Percentiles rank a stretch among this genome's conserved stretches.
Conservation (phyloP, 2,888 invertebrate genomes). For the Diachrysia chrysitis region DNA sequence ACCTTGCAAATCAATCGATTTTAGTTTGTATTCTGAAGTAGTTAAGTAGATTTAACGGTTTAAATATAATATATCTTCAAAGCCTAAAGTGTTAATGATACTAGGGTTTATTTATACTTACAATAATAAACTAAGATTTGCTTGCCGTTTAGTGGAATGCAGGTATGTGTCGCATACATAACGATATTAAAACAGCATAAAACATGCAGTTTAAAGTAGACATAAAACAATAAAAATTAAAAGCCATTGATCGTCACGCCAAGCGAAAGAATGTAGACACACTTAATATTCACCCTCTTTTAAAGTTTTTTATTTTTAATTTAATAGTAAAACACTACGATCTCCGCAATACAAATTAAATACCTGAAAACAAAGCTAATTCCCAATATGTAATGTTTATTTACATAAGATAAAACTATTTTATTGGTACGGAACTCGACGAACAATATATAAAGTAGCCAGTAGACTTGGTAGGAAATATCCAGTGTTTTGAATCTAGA, state of each 20-base stretch:
- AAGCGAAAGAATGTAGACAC: background rate
- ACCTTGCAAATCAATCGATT: constrained; percentile 8
- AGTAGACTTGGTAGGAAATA: constrained; percentile 71
- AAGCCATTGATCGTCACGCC: background rate
- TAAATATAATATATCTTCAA: background rate
- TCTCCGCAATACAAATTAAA: constrained; percentile 12
- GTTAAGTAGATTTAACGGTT: background rate
- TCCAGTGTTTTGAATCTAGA: constrained; percentile 81
- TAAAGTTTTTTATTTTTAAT: constrained; percentile 1
- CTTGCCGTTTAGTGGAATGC: background rate
- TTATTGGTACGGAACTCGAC: constrained; percentile 76
- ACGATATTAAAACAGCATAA: background rate
- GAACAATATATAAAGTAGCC: constrained; percentile 74
- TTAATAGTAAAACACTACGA: constrained; percentile 4
- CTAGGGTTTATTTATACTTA: background rate
- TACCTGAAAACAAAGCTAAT: constrained; percentile 35
- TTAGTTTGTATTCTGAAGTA: background rate
- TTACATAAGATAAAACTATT: constrained; percentile 65
- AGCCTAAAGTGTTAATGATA: background rate
- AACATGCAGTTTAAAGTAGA: background rate
- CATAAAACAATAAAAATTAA: background rate
- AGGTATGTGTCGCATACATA: background rate
- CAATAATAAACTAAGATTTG: background rate
- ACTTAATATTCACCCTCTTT: constrained; percentile 2
- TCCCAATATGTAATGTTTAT: constrained; percentile 64